Percentiles rank a stretch among this genome's conserved stretches.
Evolutionary conservation across 2,797 vertebrate species (phyloP).

Genomic region (Epinephelus awoara): DNA sequence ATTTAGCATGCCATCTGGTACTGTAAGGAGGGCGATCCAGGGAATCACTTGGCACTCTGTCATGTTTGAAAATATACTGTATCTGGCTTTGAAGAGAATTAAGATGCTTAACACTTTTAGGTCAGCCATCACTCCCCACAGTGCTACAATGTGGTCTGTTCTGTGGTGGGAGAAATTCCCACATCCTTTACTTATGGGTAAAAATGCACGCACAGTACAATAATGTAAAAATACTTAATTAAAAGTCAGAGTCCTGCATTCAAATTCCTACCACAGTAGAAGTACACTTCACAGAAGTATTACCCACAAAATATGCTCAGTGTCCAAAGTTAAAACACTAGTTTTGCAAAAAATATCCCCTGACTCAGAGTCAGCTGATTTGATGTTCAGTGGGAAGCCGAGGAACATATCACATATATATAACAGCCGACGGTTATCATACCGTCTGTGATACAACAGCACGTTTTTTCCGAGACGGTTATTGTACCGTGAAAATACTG

Average conservation of each 20-base stretch:
- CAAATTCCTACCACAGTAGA: not conserved
- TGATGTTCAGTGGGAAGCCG: too few relatives aligned
- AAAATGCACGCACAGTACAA: not conserved
- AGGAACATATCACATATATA: too few relatives aligned
- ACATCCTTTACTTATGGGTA: not conserved
- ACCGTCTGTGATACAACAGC: too few relatives aligned
- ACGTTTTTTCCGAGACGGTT: too few relatives aligned
- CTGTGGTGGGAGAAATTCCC: not conserved
- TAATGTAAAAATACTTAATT: not conserved
- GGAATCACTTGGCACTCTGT: slow-evolving; percentile 42
- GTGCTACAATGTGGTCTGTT: slow-evolving; percentile 11
- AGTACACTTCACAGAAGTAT: too few relatives aligned
- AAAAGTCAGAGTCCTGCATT: not conserved
- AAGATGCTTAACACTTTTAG: slow-evolving; percentile 29
- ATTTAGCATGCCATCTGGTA: slow-evolving; percentile 56
- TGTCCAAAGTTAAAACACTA: too few relatives aligned
- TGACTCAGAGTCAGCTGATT: too few relatives aligned
- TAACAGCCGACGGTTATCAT: too few relatives aligned
- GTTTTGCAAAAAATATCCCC: too few relatives aligned
- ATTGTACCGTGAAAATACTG: too few relatives aligned
- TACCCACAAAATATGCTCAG: too few relatives aligned
- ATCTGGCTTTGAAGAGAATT: slow-evolving; percentile 32
- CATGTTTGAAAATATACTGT: slow-evolving; percentile 24
- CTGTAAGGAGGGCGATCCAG: slow-evolving; percentile 8
- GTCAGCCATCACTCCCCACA: not conserved